These are phyloP conservation scores for Drosophila phalerata DNA, from an alignment of 2,888 invertebrate genomes.

Conservation along the genomic window DNA sequence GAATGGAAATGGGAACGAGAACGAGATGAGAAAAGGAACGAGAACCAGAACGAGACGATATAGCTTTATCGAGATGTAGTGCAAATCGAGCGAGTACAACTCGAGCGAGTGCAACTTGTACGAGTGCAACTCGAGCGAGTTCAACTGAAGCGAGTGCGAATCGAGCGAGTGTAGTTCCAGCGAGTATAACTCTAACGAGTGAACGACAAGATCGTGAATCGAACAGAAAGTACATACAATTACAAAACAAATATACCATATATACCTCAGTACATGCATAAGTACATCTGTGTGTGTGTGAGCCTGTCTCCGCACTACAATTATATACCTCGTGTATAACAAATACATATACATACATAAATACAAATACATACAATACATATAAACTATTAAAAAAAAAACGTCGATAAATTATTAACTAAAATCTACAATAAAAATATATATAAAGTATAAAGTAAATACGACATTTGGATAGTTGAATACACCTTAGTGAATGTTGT, in stretches of 20 bases:
- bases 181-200: conserved; percentile 15
- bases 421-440: conserved; percentile 64
- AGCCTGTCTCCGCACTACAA: conserved; percentile 17
- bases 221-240: conserved; percentile 79
- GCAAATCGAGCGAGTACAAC: conserved; percentile 20
- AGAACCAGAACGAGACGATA: conserved; percentile 25
- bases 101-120: conserved; percentile 13
- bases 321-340: conserved; percentile 78
- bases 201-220: conserved; percentile 50
- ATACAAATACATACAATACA: conserved; percentile 36
- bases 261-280: conserved; percentile 81
- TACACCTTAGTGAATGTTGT: conserved; percentile 78
- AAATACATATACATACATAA: conserved; percentile 58
- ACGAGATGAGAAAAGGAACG: neutral
- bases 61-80: conserved; percentile 70
- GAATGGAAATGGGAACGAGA: conserved; percentile 10
- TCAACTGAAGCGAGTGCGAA: conserved; percentile 40
- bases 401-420: conserved; percentile 66
- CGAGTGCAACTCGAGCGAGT: conserved; percentile 16
- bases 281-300: conserved; percentile 61
- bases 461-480: conserved; percentile 69
- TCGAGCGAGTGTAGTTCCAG: conserved; percentile 9
- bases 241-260: conserved; percentile 78
- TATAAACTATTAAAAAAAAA: conserved; percentile 37
- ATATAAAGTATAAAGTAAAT: conserved; percentile 14